Evolutionary conservation across 2,113 vertebrate species (phyloP).

Genomic region (Lophura nycthemera): DNA sequence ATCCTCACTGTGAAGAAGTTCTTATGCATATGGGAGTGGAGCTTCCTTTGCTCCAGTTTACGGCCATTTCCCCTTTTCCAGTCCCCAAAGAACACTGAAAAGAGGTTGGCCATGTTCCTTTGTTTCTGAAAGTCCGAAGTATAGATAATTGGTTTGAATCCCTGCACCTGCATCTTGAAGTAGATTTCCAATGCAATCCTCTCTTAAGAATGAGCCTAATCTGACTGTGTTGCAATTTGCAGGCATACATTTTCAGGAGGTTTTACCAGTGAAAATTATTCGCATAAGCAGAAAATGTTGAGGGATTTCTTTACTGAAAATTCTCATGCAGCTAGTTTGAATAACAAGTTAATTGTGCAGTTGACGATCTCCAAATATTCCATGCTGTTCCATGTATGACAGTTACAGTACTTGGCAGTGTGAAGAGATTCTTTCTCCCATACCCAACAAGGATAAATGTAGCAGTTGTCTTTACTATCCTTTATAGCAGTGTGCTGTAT

Average conservation of each 20-base stretch:
- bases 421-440: not conserved
- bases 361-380: not conserved
- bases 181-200: not conserved
- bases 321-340: not conserved
- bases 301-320: not conserved
- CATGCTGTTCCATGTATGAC: not conserved
- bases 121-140: not conserved
- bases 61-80: too few species aligned
- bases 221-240: not conserved
- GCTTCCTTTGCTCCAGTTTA: too few species aligned
- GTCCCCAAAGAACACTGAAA: too few species aligned
- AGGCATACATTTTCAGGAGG: rapidly evolving
- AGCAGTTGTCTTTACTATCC: not conserved
- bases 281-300: not conserved
- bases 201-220: not conserved
- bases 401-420: not conserved
- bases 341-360: not conserved
- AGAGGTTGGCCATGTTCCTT: too few species aligned
- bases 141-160: not conserved
- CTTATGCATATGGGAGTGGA: too few species aligned
- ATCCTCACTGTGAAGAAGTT: too few species aligned
- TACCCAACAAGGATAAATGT: not conserved
- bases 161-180: not conserved
- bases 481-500: not conserved
- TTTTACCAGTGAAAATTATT: not conserved